Percentiles rank a stretch among this genome's conserved stretches.
phyloP scores from a whole-genome alignment of 2,888 invertebrate genomes.

The Chalcosyrphus nemorum region DNA sequence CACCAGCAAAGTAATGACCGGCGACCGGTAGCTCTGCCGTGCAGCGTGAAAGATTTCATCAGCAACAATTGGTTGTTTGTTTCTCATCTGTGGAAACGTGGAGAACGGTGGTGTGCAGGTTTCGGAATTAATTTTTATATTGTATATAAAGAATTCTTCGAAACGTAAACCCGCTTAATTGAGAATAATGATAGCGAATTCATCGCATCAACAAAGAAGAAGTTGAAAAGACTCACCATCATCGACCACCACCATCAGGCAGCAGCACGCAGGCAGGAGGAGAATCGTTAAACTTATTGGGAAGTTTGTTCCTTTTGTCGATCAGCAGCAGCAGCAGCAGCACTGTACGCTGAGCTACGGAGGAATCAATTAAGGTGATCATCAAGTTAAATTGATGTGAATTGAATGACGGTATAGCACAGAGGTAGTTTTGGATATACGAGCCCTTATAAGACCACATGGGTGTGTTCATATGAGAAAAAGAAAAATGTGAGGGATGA shows the following conservation, averaged over 20 bases:
- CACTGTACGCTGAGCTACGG: constrained; percentile 42
- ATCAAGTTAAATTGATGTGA: constrained; percentile 72
- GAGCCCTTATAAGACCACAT: constrained; percentile 58
- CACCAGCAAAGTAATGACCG: constrained; percentile 47
- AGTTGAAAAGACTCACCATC: constrained; percentile 40
- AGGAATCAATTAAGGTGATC: constrained; percentile 71
- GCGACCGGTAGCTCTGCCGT: constrained; percentile 64
- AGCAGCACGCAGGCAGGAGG: constrained; percentile 12
- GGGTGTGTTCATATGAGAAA: constrained; percentile 10
- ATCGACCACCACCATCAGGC: background rate
- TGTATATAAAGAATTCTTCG: constrained; percentile 54
- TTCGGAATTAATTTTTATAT: constrained; percentile 64
- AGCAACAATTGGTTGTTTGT: constrained; percentile 73
- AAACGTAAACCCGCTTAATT: constrained; percentile 71
- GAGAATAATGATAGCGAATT: constrained; percentile 72
- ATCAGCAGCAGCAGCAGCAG: too few species aligned
- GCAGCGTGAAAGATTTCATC: constrained; percentile 72
- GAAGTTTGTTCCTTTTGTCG: constrained; percentile 54
- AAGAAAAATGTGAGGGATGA: background rate
- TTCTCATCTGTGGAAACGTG: constrained; percentile 56
- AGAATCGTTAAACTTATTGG: constrained; percentile 56
- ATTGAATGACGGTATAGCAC: constrained; percentile 67
- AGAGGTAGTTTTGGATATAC: constrained; percentile 57
- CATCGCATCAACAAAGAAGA: constrained; percentile 47
- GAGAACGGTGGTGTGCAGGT: constrained; percentile 59